Evolutionary conservation across 2,888 invertebrate species (phyloP).

Genomic region (Melanostoma scalare): DNA sequence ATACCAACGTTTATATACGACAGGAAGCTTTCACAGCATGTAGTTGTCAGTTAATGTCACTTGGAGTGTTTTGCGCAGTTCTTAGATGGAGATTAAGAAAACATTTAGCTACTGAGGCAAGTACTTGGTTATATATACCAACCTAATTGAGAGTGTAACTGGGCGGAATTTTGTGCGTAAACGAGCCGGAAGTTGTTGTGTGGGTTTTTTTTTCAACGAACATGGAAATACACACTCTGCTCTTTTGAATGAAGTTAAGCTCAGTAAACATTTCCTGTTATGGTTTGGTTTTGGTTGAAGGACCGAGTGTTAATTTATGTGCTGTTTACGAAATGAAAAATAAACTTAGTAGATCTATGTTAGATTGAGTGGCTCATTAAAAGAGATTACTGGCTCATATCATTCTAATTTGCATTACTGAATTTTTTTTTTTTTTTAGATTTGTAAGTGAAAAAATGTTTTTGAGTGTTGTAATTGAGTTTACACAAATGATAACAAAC

Average conservation of each 20-base stretch:
- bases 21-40: conserved; percentile 24
- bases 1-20: neutral
- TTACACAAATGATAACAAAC: too few species aligned
- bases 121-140: neutral
- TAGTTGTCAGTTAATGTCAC: conserved; percentile 52
- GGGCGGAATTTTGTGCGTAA: neutral
- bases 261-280: too few species aligned
- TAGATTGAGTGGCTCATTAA: too few species aligned
- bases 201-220: neutral
- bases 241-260: neutral
- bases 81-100: neutral
- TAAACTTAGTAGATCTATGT: too few species aligned
- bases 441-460: too few species aligned
- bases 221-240: neutral
- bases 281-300: too few species aligned
- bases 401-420: too few species aligned
- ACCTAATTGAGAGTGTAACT: neutral
- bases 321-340: too few species aligned
- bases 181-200: conserved; percentile 1
- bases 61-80: conserved; percentile 28
- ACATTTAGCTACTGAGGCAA: neutral
- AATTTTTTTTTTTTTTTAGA: too few species aligned
- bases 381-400: too few species aligned
- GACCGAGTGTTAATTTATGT: too few species aligned
- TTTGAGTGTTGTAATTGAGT: too few species aligned